Evolutionary conservation across 2,888 invertebrate genomes (phyloP).

Genomic region (Orthosia incerta): DNA sequence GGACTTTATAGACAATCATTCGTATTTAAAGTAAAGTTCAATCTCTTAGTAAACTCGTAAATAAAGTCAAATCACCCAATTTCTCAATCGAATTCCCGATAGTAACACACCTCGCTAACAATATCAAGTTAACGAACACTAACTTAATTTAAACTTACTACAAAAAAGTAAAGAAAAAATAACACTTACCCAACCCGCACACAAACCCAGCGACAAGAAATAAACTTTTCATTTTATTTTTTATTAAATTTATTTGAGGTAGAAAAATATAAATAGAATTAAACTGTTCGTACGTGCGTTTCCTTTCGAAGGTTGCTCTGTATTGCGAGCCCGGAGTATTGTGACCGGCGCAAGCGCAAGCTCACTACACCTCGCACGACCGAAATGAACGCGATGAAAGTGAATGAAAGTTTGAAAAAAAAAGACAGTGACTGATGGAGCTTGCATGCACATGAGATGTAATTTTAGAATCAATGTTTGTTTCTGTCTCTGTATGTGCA

Average conservation of each 20-base stretch:
- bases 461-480: constrained; percentile 18
- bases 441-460: constrained; percentile 31
- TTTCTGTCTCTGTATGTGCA: constrained; percentile 1
- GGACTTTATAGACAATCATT: background rate
- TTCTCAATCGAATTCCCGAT: constrained; percentile 44
- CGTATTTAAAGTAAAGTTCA: background rate
- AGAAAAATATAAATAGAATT: constrained; percentile 69
- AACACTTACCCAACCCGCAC: constrained; percentile 83
- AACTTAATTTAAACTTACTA: constrained; percentile 36
- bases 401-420: constrained; percentile 63
- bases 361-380: constrained; percentile 72
- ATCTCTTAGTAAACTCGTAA: background rate
- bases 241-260: constrained; percentile 63
- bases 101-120: constrained; percentile 30
- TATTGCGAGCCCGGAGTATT: constrained; percentile 81
- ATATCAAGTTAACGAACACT: constrained; percentile 35
- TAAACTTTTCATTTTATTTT: constrained; percentile 81
- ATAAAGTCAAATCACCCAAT: constrained; percentile 46
- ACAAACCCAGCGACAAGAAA: constrained; percentile 77
- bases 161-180: constrained; percentile 36
- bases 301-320: constrained; percentile 83
- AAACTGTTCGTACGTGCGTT: constrained; percentile 82
- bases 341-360: constrained; percentile 75
- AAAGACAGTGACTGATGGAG: constrained; percentile 56
- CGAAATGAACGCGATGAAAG: constrained; percentile 69